Evolutionary conservation across 1,140 invertebrate species (phyloP).

Genomic region (Euschistus heros): DNA sequence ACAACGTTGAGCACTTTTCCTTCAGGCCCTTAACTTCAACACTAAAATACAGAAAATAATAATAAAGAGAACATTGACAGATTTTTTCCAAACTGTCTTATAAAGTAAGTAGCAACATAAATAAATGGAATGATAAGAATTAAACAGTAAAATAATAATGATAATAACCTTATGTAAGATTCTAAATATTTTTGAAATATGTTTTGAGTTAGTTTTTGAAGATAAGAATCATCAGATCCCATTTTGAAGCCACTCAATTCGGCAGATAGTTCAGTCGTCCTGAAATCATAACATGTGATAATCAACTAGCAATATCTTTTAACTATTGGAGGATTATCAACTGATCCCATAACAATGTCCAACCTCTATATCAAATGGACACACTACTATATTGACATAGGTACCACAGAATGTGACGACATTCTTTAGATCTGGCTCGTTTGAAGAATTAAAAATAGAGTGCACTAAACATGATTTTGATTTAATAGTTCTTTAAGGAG

Average conservation of each 20-base stretch:
- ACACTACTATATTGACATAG: too few relatives aligned
- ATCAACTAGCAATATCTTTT: too few relatives aligned
- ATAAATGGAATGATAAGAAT: background rate
- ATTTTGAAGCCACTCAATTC: slow-evolving; percentile 64
- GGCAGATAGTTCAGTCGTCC: slow-evolving; percentile 59
- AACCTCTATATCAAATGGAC: too few relatives aligned
- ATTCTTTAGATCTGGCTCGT: too few relatives aligned
- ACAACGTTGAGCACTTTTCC: slow-evolving; percentile 57
- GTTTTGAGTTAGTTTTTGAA: slow-evolving; percentile 68
- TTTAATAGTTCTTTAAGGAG: too few relatives aligned
- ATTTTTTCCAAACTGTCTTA: background rate
- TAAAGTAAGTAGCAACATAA: background rate
- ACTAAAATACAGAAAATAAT: slow-evolving; percentile 37
- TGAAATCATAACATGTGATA: slow-evolving; percentile 29
- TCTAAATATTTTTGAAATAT: slow-evolving; percentile 74
- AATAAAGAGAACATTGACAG: slow-evolving; percentile 14
- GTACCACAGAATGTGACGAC: too few relatives aligned
- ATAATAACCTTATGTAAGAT: slow-evolving; percentile 57
- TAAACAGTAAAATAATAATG: background rate
- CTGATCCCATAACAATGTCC: too few relatives aligned
- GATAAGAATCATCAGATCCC: slow-evolving; percentile 67
- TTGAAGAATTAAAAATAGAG: too few relatives aligned
- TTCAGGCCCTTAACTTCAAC: slow-evolving; percentile 66
- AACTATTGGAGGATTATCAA: too few relatives aligned
- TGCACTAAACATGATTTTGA: too few relatives aligned